phyloP scores from a whole-genome alignment of 2,888 invertebrate genomes.

The Oxystoma pomonae region DNA sequence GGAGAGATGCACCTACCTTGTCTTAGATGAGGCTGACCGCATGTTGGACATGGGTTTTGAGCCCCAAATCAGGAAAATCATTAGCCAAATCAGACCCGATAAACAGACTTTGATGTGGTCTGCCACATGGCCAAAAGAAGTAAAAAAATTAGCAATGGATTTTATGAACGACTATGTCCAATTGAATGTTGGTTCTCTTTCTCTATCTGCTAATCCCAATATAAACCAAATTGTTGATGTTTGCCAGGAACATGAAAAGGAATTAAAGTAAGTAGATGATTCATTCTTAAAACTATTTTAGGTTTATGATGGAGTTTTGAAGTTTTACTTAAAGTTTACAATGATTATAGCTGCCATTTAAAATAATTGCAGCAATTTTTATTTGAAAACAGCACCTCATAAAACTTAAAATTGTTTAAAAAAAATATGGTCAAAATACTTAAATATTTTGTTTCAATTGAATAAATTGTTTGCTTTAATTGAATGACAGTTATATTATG shows the following conservation, averaged over 20 bases:
- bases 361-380: too few relatives aligned
- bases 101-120: constrained; percentile 98
- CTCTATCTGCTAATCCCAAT: constrained; percentile 89
- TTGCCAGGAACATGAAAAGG: constrained; percentile 83
- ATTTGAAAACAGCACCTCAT: too few relatives aligned
- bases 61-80: constrained; percentile 90
- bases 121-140: constrained; percentile 98
- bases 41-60: constrained; percentile 99
- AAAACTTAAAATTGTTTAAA: too few relatives aligned
- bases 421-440: too few relatives aligned
- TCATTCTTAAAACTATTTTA: too few relatives aligned
- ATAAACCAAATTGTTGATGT: constrained; percentile 85
- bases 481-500: too few relatives aligned
- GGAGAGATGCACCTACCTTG: constrained; percentile 77
- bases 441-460: too few relatives aligned
- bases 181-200: constrained; percentile 86
- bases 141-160: constrained; percentile 85
- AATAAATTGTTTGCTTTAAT: too few relatives aligned
- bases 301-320: too few relatives aligned
- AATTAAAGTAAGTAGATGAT: constrained; percentile 48
- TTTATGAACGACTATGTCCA: constrained; percentile 87
- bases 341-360: too few relatives aligned
- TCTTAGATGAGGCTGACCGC: constrained; percentile 91
- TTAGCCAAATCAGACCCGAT: constrained; percentile 90
- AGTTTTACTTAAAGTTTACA: too few relatives aligned